Percentiles rank a stretch among this genome's conserved stretches.
These are phyloP conservation scores for Ailuropoda melanoleuca DNA, from an alignment of 2,113 vertebrate species.

Conservation along the genomic window DNA sequence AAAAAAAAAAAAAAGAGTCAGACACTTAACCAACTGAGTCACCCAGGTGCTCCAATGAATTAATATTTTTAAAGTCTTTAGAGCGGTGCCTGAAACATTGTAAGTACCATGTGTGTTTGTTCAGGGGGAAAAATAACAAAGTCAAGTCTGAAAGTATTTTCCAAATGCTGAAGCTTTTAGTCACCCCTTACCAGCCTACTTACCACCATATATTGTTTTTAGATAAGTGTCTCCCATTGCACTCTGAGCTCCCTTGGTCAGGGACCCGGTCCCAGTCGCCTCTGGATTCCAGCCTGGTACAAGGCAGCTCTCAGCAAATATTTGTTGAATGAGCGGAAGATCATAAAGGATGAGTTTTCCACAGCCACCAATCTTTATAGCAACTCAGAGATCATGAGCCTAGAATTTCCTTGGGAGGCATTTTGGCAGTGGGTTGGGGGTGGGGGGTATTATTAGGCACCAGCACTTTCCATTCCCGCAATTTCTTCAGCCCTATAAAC, in stretches of 20 bases:
- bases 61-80: not conserved
- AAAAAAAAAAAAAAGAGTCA: too few relatives aligned
- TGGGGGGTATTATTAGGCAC: not conserved
- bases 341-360: not conserved
- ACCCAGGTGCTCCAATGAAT: not conserved
- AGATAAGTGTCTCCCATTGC: not conserved
- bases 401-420: conserved; percentile 27
- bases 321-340: not conserved
- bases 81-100: not conserved
- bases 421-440: not conserved
- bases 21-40: not conserved
- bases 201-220: not conserved
- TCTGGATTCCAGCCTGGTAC: not conserved
- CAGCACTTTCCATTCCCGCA: conserved; percentile 21
- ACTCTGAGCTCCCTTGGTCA: not conserved
- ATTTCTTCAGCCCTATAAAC: conserved; percentile 49
- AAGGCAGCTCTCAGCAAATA: not conserved
- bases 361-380: not conserved
- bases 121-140: not conserved
- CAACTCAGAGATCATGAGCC: not conserved
- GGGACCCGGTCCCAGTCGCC: not conserved
- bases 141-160: not conserved
- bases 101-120: not conserved
- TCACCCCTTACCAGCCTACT: not conserved
- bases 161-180: conserved; percentile 8